Conservation (phyloP, 2,797 vertebrate genomes). For the Capromys pilorides region DNA sequence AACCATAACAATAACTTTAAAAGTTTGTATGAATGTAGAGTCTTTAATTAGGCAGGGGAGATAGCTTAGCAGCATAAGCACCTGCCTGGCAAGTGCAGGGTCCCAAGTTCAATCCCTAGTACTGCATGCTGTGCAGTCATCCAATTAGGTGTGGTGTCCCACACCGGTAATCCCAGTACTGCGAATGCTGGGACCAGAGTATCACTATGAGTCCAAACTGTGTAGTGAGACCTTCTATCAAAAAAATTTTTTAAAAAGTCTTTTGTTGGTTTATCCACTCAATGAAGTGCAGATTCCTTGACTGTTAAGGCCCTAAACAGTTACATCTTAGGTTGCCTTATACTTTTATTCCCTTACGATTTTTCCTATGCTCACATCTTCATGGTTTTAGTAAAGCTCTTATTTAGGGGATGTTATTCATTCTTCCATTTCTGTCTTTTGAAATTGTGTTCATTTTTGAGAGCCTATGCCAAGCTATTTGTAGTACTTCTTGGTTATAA, state of each 20-base stretch:
- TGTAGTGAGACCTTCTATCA: too few species aligned
- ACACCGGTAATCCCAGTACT: too few species aligned
- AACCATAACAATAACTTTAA: too few species aligned
- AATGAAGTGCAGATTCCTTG: constrained; percentile 11
- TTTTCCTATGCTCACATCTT: neutral
- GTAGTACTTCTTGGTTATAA: neutral
- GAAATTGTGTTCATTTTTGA: constrained; percentile 45
- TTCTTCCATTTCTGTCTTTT: constrained; percentile 43
- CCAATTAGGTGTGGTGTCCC: too few species aligned
- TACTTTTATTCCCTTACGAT: neutral
- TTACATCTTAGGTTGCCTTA: constrained; percentile 7
- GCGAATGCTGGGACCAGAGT: too few species aligned
- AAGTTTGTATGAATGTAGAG: neutral
- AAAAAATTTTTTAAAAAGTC: neutral
- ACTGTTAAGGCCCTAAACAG: neutral
- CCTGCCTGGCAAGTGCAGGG: too few species aligned
- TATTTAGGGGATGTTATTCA: constrained; percentile 7
- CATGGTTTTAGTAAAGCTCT: constrained; percentile 31
- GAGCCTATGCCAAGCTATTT: constrained; percentile 22
- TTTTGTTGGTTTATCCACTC: neutral
- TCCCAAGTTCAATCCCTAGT: too few species aligned
- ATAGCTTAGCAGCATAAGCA: too few species aligned
- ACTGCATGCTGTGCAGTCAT: too few species aligned
- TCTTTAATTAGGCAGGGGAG: neutral
- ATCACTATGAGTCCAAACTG: too few species aligned